phyloP scores from a whole-genome alignment of 2,113 vertebrate genomes.

The Formicarius rufipectus region DNA sequence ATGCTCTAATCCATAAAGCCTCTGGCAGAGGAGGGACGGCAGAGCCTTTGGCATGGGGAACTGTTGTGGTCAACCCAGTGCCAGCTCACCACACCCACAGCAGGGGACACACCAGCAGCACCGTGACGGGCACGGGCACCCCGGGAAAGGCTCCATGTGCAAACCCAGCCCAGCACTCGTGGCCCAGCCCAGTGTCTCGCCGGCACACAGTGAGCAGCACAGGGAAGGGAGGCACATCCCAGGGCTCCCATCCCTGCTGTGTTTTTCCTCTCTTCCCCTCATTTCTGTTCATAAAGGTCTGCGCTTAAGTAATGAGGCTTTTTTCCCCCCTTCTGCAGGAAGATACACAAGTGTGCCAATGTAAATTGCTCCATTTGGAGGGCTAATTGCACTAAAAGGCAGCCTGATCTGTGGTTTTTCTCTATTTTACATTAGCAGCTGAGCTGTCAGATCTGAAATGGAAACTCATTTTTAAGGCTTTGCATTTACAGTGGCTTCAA shows the following conservation, averaged over 20 bases:
- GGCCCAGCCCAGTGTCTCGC: neutral
- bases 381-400: constrained; percentile 76
- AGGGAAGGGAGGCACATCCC: neutral
- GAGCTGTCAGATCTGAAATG: constrained; percentile 74
- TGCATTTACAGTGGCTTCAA: constrained; percentile 74
- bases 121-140: accelerated
- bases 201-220: accelerated
- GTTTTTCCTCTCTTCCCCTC: constrained; percentile 23
- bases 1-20: neutral
- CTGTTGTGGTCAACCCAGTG: accelerated
- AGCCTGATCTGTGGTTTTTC: constrained; percentile 71
- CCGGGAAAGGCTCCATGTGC: accelerated
- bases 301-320: constrained; percentile 67
- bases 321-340: constrained; percentile 59
- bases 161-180: neutral
- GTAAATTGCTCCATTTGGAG: constrained; percentile 78
- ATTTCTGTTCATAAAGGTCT: constrained; percentile 59
- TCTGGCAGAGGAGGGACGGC: neutral
- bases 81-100: accelerated
- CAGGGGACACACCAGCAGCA: accelerated
- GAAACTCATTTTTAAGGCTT: constrained; percentile 78
- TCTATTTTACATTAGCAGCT: constrained; percentile 74
- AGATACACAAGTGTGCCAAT: constrained; percentile 72
- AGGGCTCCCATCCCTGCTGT: neutral
- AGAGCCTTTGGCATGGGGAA: accelerated